Conservation (phyloP, 2,113 vertebrate species). For the Phylloscopus trochiloides region DNA sequence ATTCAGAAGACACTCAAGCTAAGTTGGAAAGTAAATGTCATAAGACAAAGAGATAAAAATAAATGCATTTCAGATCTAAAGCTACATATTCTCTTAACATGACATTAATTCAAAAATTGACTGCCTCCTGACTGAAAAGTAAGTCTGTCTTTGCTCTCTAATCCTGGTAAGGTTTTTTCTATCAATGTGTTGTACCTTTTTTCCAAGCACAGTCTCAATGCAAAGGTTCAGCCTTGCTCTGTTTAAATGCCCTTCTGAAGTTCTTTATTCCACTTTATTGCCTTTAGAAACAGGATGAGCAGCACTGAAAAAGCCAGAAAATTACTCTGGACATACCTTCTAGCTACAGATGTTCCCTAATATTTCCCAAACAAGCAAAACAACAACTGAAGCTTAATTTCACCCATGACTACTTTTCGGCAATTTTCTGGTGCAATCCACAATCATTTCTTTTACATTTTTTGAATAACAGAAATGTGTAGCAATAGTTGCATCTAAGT, state of each 20-base stretch:
- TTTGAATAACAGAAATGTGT: background rate
- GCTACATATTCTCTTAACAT: background rate
- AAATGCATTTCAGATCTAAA: background rate
- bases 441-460: background rate
- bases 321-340: background rate
- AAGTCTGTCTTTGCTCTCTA: background rate
- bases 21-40: background rate
- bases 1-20: background rate
- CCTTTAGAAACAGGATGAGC: background rate
- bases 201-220: background rate
- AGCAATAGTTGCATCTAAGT: background rate
- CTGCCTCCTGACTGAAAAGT: background rate
- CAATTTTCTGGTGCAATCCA: background rate
- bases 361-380: background rate
- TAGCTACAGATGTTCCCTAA: background rate
- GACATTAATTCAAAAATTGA: slow-evolving; percentile 2
- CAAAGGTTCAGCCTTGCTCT: background rate
- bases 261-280: background rate
- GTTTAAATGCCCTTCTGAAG: background rate
- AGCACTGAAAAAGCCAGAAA: background rate
- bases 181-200: background rate
- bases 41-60: slow-evolving; percentile 27
- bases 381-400: background rate
- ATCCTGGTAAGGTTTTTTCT: background rate
- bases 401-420: background rate